phyloP scores from a whole-genome alignment of 2,797 vertebrate species.

The Menidia menidia region DNA sequence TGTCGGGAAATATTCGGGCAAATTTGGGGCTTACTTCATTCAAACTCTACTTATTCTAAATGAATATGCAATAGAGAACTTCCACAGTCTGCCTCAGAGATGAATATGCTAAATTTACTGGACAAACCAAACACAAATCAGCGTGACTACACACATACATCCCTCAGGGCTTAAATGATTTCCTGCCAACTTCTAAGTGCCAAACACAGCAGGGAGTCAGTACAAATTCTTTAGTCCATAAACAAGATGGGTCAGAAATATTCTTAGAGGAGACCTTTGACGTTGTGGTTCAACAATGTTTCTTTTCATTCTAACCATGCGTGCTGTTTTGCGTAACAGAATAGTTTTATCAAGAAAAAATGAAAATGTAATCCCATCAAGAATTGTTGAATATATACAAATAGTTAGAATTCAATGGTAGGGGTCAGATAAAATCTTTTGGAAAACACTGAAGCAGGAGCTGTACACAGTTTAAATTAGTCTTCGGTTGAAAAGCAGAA shows the following conservation, averaged over 20 bases:
- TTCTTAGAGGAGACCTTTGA: neutral
- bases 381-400: too few species aligned
- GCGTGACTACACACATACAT: too few species aligned
- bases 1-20: neutral
- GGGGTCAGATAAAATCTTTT: constrained; percentile 22
- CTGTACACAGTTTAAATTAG: constrained; percentile 5
- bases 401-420: too few species aligned
- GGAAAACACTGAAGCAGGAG: constrained; percentile 29
- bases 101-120: too few species aligned
- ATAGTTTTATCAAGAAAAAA: too few species aligned
- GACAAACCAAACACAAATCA: too few species aligned
- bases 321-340: neutral
- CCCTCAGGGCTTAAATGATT: too few species aligned
- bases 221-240: neutral
- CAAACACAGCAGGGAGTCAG: too few species aligned
- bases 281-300: neutral
- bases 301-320: neutral
- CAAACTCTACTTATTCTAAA: neutral
- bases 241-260: neutral
- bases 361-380: too few species aligned
- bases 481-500: constrained; percentile 18
- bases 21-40: constrained; percentile 2
- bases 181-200: too few species aligned
- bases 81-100: too few species aligned
- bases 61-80: neutral